These are phyloP conservation scores for Miltochrista miniata DNA, from an alignment of 2,888 invertebrate species.

Conservation along the genomic window DNA sequence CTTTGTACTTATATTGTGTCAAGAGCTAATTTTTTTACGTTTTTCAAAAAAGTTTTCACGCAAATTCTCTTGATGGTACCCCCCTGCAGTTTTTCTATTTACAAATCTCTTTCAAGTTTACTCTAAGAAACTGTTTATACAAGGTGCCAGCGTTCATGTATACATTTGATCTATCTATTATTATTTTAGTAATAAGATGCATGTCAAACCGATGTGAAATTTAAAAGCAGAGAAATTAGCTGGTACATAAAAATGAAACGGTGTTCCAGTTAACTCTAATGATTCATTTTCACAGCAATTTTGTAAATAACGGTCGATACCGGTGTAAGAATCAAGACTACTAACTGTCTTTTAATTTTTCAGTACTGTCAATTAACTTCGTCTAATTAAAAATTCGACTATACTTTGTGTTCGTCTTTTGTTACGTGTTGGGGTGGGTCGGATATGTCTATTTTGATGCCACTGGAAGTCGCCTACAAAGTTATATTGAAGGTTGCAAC, in stretches of 20 bases:
- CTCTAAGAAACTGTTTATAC: conserved; percentile 40
- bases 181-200: conserved; percentile 23
- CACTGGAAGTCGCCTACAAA: too few relatives aligned
- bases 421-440: conserved; percentile 42
- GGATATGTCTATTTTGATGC: too few relatives aligned
- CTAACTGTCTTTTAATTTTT: conserved; percentile 37
- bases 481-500: too few relatives aligned
- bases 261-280: conserved; percentile 42
- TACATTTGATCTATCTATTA: conserved; percentile 30
- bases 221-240: conserved; percentile 44
- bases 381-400: too few relatives aligned
- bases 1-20: conserved; percentile 46
- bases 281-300: conserved; percentile 30
- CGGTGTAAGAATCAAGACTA: conserved; percentile 31
- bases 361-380: too few relatives aligned
- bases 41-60: conserved; percentile 34
- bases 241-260: conserved; percentile 46
- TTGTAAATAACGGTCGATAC: conserved; percentile 35
- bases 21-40: conserved; percentile 44
- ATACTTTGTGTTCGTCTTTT: conserved; percentile 39
- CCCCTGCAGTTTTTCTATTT: conserved; percentile 7
- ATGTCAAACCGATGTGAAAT: conserved; percentile 37
- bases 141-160: conserved; percentile 32
- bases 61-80: conserved; percentile 11
- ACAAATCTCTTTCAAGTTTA: conserved; percentile 37